A percentile compares a stretch with the other conserved stretches of the same genome.
These are phyloP conservation scores for Morpho helenor DNA, from an alignment of 2,888 invertebrate species.

Conservation along the genomic window DNA sequence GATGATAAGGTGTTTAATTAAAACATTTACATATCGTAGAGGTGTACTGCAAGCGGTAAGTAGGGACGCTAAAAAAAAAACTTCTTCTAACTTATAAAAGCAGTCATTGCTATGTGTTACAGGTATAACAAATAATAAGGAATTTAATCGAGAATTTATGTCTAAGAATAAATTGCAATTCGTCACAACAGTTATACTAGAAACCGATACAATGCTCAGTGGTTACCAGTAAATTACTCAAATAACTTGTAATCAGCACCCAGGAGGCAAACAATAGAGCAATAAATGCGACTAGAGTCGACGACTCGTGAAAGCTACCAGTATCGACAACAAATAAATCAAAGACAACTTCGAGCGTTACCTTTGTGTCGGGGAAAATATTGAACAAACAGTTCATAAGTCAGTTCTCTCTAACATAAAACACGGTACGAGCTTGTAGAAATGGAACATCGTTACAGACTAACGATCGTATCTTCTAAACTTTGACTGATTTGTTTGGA, in stretches of 20 bases:
- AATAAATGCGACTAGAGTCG: slow-evolving; percentile 60
- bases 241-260: slow-evolving; percentile 45
- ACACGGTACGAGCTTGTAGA: slow-evolving; percentile 29
- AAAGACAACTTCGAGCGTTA: slow-evolving; percentile 53
- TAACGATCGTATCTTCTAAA: slow-evolving; percentile 44
- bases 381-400: slow-evolving; percentile 43
- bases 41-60: too few species aligned
- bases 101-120: too few species aligned
- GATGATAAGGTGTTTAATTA: too few species aligned
- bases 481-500: slow-evolving; percentile 47
- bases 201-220: slow-evolving; percentile 50
- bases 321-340: slow-evolving; percentile 70
- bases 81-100: too few species aligned
- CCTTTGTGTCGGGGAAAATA: slow-evolving; percentile 31
- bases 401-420: slow-evolving; percentile 49
- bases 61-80: too few species aligned
- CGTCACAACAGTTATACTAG: slow-evolving; percentile 49
- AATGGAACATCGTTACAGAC: slow-evolving; percentile 32
- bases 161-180: slow-evolving; percentile 42
- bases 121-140: too few species aligned
- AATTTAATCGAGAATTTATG: too few species aligned
- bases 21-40: too few species aligned
- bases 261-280: slow-evolving; percentile 69
- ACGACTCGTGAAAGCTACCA: slow-evolving; percentile 60
- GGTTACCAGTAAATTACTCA: slow-evolving; percentile 63